Evolutionary conservation across 1,140 invertebrate genomes (phyloP), one percentile per base, ranked within the genome.

Genomic region (Zaprionus ornatus): DNA sequence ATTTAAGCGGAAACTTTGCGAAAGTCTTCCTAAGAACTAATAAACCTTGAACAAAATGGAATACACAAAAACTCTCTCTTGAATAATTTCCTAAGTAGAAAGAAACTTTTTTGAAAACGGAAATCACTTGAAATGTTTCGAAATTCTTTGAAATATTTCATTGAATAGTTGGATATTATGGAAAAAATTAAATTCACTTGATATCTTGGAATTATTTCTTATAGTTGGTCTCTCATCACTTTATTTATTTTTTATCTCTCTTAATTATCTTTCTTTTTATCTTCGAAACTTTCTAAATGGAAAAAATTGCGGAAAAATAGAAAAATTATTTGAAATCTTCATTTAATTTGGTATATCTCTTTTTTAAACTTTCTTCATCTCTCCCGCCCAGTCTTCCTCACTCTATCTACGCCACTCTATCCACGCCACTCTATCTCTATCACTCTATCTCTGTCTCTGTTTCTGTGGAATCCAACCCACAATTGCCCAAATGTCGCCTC

Each of bases 401-500:
- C 0, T 29, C 2, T 10, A 32, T 32, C 29, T 10, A 7, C 9
- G 9, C 9, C 7, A 9, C 1, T 29, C 27, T 29, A 3, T 29
- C 9, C n/a, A n/a, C n/a, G n/a, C n/a, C n/a, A 3, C 6, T 27
- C 27, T 27, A 27, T 27, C 2, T 27, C 12, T 35, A 12, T 13
- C 32, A 10, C 32, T 4, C 32, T 35, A 13, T 13, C 12, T 12
- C 4, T 35, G 12, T 40, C n/a, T n/a, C 37, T 10, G 3, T 13
- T n/a, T 2, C 3, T 17, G 6, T 9, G n/a, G n/a, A 45, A 45
- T 17, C n/a, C 15, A 56, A 37, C 48, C 45, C 29, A 25, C 42
- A 37, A 29, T 27, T 21, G 27, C 13, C 35, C 35, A 65, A 45
- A 72, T 65, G 74, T 56, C 69, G 60, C 7, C 6, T 45, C 54